Base-by-base conservation (phyloP, 1,140 invertebrate species). In the Heliconius melpomene region DNA sequence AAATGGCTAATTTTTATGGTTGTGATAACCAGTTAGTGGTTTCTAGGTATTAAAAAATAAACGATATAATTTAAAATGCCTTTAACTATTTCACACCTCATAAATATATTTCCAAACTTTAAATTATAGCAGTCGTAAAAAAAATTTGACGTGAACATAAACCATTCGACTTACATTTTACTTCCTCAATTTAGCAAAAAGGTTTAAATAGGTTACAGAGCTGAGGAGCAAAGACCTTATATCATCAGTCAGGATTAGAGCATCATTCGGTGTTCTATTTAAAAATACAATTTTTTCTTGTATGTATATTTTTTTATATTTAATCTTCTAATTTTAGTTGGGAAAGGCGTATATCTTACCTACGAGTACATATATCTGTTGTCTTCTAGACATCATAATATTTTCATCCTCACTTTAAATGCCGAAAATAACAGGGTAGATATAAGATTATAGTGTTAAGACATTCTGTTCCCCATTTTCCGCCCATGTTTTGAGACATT, bases 171-270 rank as follows among this genome's bases (percentile, higher is more conserved):
- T 36, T n/a, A 36, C 74, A 66, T 76, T 52, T 60, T 13, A 29
- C 23, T 38, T 76, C 57, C 57, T 76, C 74, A 76, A 29, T 76
- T 52, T 29, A 38, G 74, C 23, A 26, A 66, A 66, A 72, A 75
- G 40, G 32, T 32, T 9, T 32, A 75, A 36, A 50, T 70, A 29
- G 78, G 66, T 79, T 70, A 60, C 36, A 52, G 32, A 29, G 50
- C 18, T 52, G 18, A 7, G 23, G 78, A 60, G 36, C 78, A 79
- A 79, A 76, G 78, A 79, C 78, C 78, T 75, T 72, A 75, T 60
- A 23, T 79, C 54, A 70, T 74, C 38, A 29, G 46, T 75, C 71
- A 72, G 60, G 78, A 79, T 79, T 79, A 75, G 18, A 50, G 36
- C 54, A 40, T 72, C 75, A 72, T 57, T 66, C 57, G 38, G 8